A percentile compares a stretch with the other conserved stretches of the same genome.
Conservation (phyloP, 1,140 invertebrate species). For the Drosophila sechellia region DNA sequence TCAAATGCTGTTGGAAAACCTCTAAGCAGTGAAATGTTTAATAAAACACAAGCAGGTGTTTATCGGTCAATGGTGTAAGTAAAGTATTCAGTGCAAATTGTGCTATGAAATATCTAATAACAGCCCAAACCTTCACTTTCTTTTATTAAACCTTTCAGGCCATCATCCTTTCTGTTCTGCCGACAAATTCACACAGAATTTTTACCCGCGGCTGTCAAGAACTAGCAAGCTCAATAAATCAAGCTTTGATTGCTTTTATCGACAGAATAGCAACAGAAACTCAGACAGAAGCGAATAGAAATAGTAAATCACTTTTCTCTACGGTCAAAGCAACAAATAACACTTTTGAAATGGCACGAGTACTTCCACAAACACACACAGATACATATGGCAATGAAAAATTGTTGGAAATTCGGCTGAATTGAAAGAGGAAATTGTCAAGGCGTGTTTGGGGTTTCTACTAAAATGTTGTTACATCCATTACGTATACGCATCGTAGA, state of each 20-base stretch:
- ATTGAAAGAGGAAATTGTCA: conserved; percentile 40
- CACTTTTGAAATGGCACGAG: conserved; percentile 25
- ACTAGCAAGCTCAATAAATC: conserved; percentile 50
- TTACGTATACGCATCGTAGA: conserved; percentile 61
- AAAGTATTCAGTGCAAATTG: not conserved
- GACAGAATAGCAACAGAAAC: conserved; percentile 39
- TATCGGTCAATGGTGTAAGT: no score
- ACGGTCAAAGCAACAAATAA: conserved; percentile 47
- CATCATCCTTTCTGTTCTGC: conserved; percentile 3
- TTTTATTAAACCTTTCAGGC: conserved; percentile 11
- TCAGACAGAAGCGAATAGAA: conserved; percentile 8
- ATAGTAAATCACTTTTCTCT: conserved; percentile 51
- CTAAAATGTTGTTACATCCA: conserved; percentile 34
- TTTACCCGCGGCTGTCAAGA: conserved; percentile 18
- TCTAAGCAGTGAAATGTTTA: not conserved
- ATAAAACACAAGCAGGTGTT: not conserved
- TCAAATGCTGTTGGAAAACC: not conserved
- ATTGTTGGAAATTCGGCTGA: conserved; percentile 35
- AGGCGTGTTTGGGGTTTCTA: conserved; percentile 31
- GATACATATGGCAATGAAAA: conserved; percentile 34
- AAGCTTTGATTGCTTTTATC: conserved; percentile 60
- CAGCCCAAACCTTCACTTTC: not conserved
- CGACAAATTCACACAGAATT: conserved; percentile 28
- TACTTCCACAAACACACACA: conserved; percentile 7
- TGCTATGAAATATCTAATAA: not conserved